phyloP scores from a whole-genome alignment of 2,113 vertebrate genomes.

The Coreoperca whiteheadi region DNA sequence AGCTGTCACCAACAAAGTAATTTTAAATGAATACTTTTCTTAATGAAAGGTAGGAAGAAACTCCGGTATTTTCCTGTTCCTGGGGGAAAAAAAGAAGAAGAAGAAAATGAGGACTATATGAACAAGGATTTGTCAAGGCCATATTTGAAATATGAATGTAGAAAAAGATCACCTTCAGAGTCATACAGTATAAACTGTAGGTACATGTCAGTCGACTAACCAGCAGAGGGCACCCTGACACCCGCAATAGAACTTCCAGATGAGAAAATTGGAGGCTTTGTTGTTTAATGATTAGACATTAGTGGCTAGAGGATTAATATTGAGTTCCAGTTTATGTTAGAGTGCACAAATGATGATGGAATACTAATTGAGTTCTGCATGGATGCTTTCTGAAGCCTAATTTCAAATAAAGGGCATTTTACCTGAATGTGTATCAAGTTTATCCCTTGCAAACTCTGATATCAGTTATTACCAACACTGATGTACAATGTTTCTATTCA shows the following conservation, averaged over 20 bases:
- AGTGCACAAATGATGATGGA: constrained; percentile 33
- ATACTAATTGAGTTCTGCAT: constrained; percentile 26
- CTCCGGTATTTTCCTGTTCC: too few species aligned
- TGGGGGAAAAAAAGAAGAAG: too few species aligned
- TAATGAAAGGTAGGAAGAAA: constrained; percentile 14
- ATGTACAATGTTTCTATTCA: neutral
- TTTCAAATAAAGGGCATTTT: constrained; percentile 16
- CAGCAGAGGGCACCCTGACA: constrained; percentile 79
- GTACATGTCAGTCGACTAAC: constrained; percentile 18
- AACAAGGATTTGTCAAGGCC: neutral
- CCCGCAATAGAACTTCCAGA: constrained; percentile 12
- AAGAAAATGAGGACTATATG: too few species aligned
- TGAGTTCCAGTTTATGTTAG: constrained; percentile 23
- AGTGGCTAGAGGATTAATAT: constrained; percentile 15
- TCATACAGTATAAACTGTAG: neutral
- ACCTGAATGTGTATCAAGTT: neutral
- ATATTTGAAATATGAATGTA: constrained; percentile 15
- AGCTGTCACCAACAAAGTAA: constrained; percentile 53
- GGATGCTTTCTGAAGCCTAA: constrained; percentile 21
- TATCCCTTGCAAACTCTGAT: neutral
- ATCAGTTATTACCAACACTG: neutral
- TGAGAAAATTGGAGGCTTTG: neutral
- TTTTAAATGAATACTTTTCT: constrained; percentile 35
- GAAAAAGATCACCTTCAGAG: neutral
- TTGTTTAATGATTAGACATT: constrained; percentile 34